phyloP scores from a whole-genome alignment of 35 echinoderm and acorn worm species.

The Apostichopus californicus region DNA sequence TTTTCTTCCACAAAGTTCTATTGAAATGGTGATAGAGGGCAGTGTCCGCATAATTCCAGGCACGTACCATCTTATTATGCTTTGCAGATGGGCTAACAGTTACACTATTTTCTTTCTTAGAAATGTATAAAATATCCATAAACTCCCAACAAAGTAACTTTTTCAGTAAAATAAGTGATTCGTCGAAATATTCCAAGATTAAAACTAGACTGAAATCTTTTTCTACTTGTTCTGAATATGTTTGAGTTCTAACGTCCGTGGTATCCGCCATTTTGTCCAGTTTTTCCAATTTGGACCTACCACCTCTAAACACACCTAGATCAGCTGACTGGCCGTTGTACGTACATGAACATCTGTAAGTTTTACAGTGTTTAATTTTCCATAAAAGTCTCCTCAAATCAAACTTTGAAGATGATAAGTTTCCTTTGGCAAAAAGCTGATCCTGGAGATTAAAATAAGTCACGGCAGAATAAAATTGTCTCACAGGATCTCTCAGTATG shows the following conservation, averaged over 20 bases:
- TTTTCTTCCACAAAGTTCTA: conserved; percentile 58
- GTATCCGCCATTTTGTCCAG: not conserved
- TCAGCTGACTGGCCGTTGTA: conserved; percentile 39
- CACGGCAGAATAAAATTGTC: conserved; percentile 38
- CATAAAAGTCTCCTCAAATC: not conserved
- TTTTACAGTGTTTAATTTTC: conserved; percentile 1
- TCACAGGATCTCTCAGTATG: conserved; percentile 38
- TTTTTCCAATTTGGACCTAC: not conserved
- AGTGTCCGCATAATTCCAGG: conserved; percentile 62
- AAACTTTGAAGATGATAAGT: not conserved
- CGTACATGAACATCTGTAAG: not conserved
- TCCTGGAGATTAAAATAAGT: conserved; percentile 14
- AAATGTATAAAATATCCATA: conserved; percentile 12
- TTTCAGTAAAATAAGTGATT: conserved; percentile 45
- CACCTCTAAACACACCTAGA: conserved; percentile 15
- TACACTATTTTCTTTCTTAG: not conserved
- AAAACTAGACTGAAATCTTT: conserved; percentile 22
- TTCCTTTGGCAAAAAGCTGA: not conserved
- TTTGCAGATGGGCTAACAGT: not conserved
- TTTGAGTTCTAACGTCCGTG: not conserved
- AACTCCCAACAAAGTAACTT: conserved; percentile 27
- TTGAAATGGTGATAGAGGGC: conserved; percentile 65
- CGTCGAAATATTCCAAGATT: conserved; percentile 43
- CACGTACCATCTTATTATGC: not conserved
- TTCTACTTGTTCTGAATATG: not conserved